Percentiles rank a stretch among this genome's conserved stretches.
phyloP scores from a whole-genome alignment of 2,888 invertebrate genomes.

The Acanthacorydalis orientalis region DNA sequence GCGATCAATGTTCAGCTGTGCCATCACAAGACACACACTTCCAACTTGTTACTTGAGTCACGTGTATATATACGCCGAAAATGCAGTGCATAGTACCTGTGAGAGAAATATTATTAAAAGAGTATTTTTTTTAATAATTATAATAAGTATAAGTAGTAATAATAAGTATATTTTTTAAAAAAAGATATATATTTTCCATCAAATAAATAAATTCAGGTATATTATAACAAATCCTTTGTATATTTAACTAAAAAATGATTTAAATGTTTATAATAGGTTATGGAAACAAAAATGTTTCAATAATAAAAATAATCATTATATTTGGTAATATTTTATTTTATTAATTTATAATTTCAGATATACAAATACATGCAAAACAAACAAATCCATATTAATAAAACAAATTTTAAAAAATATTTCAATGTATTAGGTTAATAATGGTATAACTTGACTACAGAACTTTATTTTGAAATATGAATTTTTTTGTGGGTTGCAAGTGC shows the following conservation, averaged over 20 bases:
- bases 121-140: background rate
- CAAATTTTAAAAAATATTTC: background rate
- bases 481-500: slow-evolving; percentile 18
- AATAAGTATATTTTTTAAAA: too few relatives aligned
- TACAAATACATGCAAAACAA: background rate
- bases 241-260: too few relatives aligned
- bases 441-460: background rate
- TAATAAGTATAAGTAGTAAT: too few relatives aligned
- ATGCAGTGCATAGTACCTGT: background rate
- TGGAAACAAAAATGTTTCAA: too few relatives aligned
- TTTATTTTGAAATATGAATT: slow-evolving; percentile 10
- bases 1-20: slow-evolving; percentile 45
- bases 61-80: slow-evolving; percentile 1
- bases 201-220: too few relatives aligned
- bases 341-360: background rate
- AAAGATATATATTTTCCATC: too few relatives aligned
- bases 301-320: background rate
- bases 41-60: slow-evolving; percentile 15
- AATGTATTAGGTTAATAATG: background rate
- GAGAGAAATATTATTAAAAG: background rate
- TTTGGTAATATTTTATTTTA: background rate
- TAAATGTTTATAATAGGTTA: too few relatives aligned
- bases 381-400: background rate
- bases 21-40: slow-evolving; percentile 43
- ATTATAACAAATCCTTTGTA: too few relatives aligned